phyloP scores from a whole-genome alignment of 2,113 vertebrate genomes.

The Ovis canadensis region DNA sequence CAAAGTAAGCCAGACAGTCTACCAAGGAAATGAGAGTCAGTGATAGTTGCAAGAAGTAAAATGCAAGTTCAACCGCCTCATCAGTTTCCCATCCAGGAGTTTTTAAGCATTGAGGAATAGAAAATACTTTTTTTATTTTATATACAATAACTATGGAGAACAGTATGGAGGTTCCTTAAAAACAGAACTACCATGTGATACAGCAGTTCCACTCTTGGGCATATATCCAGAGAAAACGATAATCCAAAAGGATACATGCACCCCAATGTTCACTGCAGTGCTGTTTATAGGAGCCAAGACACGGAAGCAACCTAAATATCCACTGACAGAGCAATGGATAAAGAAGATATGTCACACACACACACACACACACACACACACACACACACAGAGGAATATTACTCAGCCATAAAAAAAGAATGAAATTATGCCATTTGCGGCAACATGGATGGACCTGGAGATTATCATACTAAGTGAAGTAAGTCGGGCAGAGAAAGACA shows the following conservation, averaged over 20 bases:
- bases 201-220: not conserved
- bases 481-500: not conserved
- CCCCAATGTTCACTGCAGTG: not conserved
- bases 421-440: not conserved
- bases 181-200: not conserved
- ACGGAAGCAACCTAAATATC: not conserved
- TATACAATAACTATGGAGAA: not conserved
- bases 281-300: not conserved
- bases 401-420: not conserved
- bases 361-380: not conserved
- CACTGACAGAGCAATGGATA: not conserved
- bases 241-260: not conserved
- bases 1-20: not conserved
- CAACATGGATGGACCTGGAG: not conserved
- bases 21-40: not conserved
- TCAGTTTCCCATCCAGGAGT: not conserved
- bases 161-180: not conserved
- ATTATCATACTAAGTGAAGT: not conserved
- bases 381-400: not conserved
- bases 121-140: not conserved
- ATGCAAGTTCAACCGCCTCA: not conserved
- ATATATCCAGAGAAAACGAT: not conserved
- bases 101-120: not conserved
- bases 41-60: not conserved
- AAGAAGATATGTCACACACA: not conserved